These are phyloP conservation scores for Megalopta genalis DNA, from an alignment of 1,140 invertebrate species.

Conservation along the genomic window DNA sequence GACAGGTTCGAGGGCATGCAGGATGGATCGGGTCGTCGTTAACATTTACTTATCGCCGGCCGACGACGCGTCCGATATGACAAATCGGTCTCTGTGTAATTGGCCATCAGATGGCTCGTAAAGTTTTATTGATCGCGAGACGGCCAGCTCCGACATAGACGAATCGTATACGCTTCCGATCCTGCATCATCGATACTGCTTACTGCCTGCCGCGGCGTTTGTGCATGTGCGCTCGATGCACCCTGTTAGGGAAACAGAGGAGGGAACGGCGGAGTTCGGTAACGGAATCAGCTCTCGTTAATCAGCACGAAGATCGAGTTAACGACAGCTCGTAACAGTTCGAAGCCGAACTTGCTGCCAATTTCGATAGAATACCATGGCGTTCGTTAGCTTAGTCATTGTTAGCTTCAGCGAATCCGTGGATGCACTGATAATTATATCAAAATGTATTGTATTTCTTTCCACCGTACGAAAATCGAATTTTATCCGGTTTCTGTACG, in stretches of 20 bases:
- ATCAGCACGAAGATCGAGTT: neutral
- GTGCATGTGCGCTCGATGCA: neutral
- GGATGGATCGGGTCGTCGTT: slow-evolving; percentile 13
- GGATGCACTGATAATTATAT: no score
- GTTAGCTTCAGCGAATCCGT: neutral
- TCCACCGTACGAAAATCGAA: no score
- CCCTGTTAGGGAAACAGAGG: neutral
- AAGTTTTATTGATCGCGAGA: slow-evolving; percentile 23
- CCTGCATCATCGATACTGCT: neutral
- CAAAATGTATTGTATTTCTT: no score
- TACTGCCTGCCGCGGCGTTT: neutral
- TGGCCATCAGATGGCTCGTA: slow-evolving; percentile 5
- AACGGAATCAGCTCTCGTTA: neutral
- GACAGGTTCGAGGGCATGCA: neutral
- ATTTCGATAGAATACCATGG: neutral
- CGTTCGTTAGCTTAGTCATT: neutral
- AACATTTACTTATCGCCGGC: slow-evolving; percentile 33
- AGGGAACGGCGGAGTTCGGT: neutral
- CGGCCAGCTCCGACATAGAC: neutral
- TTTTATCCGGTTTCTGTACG: no score
- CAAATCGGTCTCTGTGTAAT: slow-evolving; percentile 11
- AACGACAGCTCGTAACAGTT: neutral
- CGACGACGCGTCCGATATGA: slow-evolving; percentile 1
- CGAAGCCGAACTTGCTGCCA: neutral
- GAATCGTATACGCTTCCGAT: slow-evolving; percentile 23